These are phyloP conservation scores for Nemotelus nigrinus DNA, from an alignment of 2,888 invertebrate species.

Conservation along the genomic window DNA sequence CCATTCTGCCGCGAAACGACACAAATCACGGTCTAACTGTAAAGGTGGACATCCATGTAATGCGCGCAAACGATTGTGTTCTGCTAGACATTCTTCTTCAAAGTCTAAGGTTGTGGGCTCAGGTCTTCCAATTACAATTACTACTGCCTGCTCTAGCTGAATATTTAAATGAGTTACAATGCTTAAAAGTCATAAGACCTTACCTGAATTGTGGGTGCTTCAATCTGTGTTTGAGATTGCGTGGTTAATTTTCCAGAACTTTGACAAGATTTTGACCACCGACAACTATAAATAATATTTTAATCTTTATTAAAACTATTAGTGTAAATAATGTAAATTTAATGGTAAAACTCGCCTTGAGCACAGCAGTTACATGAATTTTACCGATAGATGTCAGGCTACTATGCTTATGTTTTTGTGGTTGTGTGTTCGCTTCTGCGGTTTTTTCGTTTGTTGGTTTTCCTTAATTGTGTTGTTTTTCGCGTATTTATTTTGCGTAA, in stretches of 20 bases:
- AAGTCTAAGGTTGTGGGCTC: constrained; percentile 63
- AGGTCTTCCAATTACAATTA: not conserved
- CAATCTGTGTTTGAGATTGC: constrained; percentile 1
- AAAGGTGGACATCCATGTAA: constrained; percentile 75
- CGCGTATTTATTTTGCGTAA: no score
- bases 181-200: not conserved
- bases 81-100: constrained; percentile 73
- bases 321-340: no score
- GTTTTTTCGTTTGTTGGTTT: no score
- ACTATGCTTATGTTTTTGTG: no score
- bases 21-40: constrained; percentile 72
- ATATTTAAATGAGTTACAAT: not conserved
- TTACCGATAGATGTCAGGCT: no score
- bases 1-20: constrained; percentile 77
- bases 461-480: no score
- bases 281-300: not conserved
- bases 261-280: constrained; percentile 23
- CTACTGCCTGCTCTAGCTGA: not conserved
- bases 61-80: constrained; percentile 76
- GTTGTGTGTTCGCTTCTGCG: no score
- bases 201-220: constrained; percentile 1
- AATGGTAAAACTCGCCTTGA: no score
- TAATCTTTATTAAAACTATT: no score
- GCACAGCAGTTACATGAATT: no score
- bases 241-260: not conserved